These are phyloP conservation scores for Ceuthmochares aereus DNA, from an alignment of 2,113 vertebrate species.

Conservation along the genomic window DNA sequence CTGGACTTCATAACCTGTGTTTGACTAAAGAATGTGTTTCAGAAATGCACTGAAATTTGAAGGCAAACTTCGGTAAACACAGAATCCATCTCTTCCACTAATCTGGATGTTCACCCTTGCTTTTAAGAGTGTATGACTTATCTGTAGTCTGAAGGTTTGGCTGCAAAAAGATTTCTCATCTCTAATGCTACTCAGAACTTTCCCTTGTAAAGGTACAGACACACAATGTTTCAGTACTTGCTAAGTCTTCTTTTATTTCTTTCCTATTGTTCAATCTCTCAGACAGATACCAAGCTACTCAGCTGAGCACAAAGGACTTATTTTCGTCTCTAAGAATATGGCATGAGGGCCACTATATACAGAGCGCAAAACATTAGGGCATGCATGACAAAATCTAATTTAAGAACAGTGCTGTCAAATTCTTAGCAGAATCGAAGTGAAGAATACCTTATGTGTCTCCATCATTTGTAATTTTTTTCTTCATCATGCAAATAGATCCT, in stretches of 20 bases:
- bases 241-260: background rate
- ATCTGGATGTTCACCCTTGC: background rate
- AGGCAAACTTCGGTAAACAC: background rate
- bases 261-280: background rate
- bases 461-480: background rate
- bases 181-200: background rate
- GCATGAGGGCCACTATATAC: background rate
- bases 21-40: background rate
- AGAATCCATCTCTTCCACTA: background rate
- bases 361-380: slow-evolving; percentile 11
- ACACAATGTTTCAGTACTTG: background rate
- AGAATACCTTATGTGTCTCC: background rate
- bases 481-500: background rate
- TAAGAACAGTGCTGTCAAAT: background rate
- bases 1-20: background rate
- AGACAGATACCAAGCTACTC: background rate
- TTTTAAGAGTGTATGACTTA: background rate
- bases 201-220: background rate
- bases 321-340: slow-evolving; percentile 8
- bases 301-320: background rate
- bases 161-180: background rate
- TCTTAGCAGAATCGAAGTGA: background rate
- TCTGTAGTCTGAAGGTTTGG: background rate
- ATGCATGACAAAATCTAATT: slow-evolving; percentile 9
- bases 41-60: background rate